Evolutionary conservation across 2,888 invertebrate species (phyloP).

Genomic region (Nephrotoma appendiculata): DNA sequence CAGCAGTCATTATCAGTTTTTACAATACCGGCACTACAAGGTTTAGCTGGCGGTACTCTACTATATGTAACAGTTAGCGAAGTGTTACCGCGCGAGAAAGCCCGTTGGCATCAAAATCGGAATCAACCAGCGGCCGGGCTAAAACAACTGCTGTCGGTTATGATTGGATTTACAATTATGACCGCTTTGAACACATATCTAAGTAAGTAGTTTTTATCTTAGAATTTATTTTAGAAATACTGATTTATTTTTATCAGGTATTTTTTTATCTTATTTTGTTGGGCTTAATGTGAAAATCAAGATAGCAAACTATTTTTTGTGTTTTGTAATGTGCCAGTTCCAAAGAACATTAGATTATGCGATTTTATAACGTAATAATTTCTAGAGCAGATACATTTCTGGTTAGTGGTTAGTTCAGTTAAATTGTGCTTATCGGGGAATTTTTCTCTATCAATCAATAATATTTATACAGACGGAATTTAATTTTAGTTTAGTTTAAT

Average conservation of each 20-base stretch:
- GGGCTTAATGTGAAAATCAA: not conserved
- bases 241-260: not conserved
- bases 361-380: not conserved
- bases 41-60: constrained; percentile 59
- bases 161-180: constrained; percentile 46
- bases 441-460: not conserved
- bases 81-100: constrained; percentile 59
- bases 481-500: not conserved
- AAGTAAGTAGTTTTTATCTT: constrained; percentile 17
- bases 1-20: constrained; percentile 32
- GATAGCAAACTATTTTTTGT: not conserved
- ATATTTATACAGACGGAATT: not conserved
- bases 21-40: constrained; percentile 48
- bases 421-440: not conserved
- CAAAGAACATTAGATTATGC: not conserved
- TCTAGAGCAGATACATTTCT: not conserved
- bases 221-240: not conserved
- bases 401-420: not conserved
- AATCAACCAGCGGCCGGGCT: constrained; percentile 42
- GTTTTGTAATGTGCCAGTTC: not conserved
- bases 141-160: constrained; percentile 44
- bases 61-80: constrained; percentile 66
- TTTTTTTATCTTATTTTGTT: not conserved
- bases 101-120: constrained; percentile 49
- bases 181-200: constrained; percentile 46